phyloP scores from a whole-genome alignment of 2,888 invertebrate genomes.

The Perizoma flavofasciatum region DNA sequence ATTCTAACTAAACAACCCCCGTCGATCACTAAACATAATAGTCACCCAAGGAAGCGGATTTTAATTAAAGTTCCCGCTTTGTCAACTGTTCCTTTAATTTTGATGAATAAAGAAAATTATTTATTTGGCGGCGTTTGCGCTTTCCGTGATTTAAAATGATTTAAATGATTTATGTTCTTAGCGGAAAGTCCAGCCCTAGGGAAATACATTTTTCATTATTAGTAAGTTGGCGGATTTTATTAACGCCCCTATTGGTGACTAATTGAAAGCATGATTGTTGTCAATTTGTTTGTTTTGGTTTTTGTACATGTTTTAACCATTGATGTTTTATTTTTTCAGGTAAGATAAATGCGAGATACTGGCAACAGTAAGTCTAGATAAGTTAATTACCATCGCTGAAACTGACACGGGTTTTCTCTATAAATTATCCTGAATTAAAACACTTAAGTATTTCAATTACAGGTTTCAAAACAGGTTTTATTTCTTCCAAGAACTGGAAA shows the following conservation, averaged over 20 bases:
- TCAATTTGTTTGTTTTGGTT: background rate
- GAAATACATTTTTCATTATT: constrained; percentile 72
- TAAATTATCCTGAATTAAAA: too few relatives aligned
- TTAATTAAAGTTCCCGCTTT: constrained; percentile 78
- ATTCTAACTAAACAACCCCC: constrained; percentile 30
- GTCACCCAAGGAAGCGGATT: constrained; percentile 65
- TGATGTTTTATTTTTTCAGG: constrained; percentile 46
- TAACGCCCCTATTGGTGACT: constrained; percentile 47
- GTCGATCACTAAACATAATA: constrained; percentile 58
- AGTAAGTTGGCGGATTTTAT: constrained; percentile 57
- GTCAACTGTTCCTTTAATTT: constrained; percentile 81
- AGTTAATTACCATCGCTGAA: too few relatives aligned
- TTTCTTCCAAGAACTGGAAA: constrained; percentile 29
- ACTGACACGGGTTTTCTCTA: too few relatives aligned
- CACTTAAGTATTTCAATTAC: too few relatives aligned
- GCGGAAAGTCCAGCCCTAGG: constrained; percentile 41
- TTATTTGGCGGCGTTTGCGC: constrained; percentile 77
- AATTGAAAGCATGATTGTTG: constrained; percentile 10
- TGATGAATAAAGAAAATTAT: constrained; percentile 83
- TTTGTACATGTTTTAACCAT: constrained; percentile 4
- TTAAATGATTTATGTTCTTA: constrained; percentile 25
- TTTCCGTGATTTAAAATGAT: constrained; percentile 72
- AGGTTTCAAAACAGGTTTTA: constrained; percentile 12
- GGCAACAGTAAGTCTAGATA: constrained; percentile 13
- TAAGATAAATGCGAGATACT: constrained; percentile 35